phyloP scores from a whole-genome alignment of 2,113 vertebrate genomes.

The Scartelaos histophorus region DNA sequence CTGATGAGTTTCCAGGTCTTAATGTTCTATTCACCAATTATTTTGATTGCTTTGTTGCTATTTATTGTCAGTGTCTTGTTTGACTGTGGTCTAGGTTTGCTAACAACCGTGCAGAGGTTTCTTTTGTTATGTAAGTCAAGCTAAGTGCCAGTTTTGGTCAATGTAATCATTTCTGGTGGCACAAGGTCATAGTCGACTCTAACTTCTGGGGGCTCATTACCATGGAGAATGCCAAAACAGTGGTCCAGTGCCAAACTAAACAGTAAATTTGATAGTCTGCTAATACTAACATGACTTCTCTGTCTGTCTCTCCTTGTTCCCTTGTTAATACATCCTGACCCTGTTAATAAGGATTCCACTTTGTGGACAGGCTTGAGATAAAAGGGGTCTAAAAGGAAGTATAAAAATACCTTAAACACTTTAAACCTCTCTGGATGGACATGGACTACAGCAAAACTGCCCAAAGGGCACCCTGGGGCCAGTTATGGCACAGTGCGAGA shows the following conservation, averaged over 20 bases:
- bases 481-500: background rate
- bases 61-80: constrained; percentile 21
- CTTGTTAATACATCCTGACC: constrained; percentile 41
- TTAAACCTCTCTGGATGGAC: background rate
- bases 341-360: constrained; percentile 19
- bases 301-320: constrained; percentile 53
- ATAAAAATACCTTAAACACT: background rate
- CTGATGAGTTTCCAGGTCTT: constrained; percentile 1
- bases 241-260: constrained; percentile 63
- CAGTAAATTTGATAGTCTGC: constrained; percentile 55
- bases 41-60: constrained; percentile 10
- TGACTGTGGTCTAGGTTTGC: constrained; percentile 30
- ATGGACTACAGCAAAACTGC: background rate
- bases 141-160: constrained; percentile 29
- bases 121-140: constrained; percentile 41
- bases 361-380: constrained; percentile 21
- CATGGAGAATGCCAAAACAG: constrained; percentile 55
- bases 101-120: constrained; percentile 41
- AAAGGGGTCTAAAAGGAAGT: constrained; percentile 4
- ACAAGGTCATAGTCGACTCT: constrained; percentile 28
- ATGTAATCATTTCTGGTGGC: constrained; percentile 36
- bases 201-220: constrained; percentile 46
- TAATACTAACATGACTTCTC: constrained; percentile 59
- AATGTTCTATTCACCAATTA: constrained; percentile 4
- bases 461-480: background rate